Evolutionary conservation across 2,888 invertebrate species (phyloP).

Genomic region (Globia sparganii): DNA sequence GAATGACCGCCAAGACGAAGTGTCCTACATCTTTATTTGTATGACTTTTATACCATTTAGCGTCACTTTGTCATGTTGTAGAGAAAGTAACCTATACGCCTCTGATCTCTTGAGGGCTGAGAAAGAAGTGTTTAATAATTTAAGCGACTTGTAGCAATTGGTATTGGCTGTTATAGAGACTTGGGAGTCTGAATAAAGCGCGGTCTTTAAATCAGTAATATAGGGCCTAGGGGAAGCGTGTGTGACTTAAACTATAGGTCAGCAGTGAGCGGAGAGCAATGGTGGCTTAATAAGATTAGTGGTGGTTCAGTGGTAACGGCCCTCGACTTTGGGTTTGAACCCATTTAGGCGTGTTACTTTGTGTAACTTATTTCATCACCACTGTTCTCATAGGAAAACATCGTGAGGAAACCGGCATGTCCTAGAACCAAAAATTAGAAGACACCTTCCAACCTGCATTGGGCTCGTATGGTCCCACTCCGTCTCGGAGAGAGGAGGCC

Average conservation of each 20-base stretch:
- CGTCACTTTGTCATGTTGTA: not conserved
- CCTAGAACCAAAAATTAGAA: too few species aligned
- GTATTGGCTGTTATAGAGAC: not conserved
- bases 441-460: too few species aligned
- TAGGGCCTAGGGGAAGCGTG: not conserved
- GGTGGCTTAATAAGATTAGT: too few species aligned
- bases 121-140: not conserved
- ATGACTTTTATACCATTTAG: constrained; percentile 54
- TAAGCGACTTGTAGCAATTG: not conserved
- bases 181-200: not conserved
- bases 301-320: too few species aligned
- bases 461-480: too few species aligned
- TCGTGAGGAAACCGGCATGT: too few species aligned
- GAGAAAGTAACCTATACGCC: not conserved
- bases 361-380: too few species aligned
- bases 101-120: not conserved
- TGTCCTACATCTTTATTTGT: constrained; percentile 54
- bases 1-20: constrained; percentile 23
- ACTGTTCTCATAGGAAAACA: too few species aligned
- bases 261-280: too few species aligned
- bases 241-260: not conserved
- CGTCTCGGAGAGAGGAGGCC: too few species aligned
- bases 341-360: too few species aligned
- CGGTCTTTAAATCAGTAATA: not conserved
- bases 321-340: too few species aligned